phyloP scores from a whole-genome alignment of 1,140 invertebrate species.

The Diachasmimorpha longicaudata region DNA sequence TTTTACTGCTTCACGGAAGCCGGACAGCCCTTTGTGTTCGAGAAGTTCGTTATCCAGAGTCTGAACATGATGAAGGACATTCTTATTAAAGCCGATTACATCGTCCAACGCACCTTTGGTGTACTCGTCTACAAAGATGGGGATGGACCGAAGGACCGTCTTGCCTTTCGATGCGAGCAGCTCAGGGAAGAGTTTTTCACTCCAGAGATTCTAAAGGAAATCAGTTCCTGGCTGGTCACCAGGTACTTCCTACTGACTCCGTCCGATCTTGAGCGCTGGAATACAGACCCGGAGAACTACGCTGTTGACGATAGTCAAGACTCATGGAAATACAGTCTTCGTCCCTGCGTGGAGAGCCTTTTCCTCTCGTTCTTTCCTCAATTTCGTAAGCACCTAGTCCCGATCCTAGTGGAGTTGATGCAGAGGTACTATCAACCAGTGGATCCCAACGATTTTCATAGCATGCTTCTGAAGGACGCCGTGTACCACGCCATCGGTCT shows the following conservation, averaged over 20 bases:
- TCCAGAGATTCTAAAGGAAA: conserved; percentile 72
- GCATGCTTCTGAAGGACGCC: conserved; percentile 90
- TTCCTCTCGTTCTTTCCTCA: conserved; percentile 85
- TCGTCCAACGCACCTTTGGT: conserved; percentile 34
- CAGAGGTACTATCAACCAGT: conserved; percentile 68
- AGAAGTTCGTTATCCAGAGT: conserved; percentile 86
- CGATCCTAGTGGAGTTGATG: conserved; percentile 78
- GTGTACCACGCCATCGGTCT: conserved; percentile 92
- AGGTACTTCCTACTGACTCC: conserved; percentile 87
- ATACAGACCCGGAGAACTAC: conserved; percentile 88
- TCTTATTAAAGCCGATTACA: conserved; percentile 78
- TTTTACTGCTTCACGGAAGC: conserved; percentile 86
- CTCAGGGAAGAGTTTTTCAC: conserved; percentile 78
- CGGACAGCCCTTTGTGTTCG: conserved; percentile 77
- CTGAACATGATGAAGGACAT: conserved; percentile 89
- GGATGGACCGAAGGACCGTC: conserved; percentile 51
- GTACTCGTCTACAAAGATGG: not conserved
- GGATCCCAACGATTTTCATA: conserved; percentile 73
- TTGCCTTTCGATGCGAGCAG: conserved; percentile 69
- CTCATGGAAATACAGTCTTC: conserved; percentile 81
- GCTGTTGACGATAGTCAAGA: conserved; percentile 86
- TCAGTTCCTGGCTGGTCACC: conserved; percentile 83
- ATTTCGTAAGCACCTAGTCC: conserved; percentile 73
- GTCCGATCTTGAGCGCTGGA: conserved; percentile 88
- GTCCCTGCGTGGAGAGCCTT: conserved; percentile 87